A percentile compares a stretch with the other conserved stretches of the same genome.
Conservation (phyloP, 2,888 invertebrate genomes). For the Sphecodes monilicornis region DNA sequence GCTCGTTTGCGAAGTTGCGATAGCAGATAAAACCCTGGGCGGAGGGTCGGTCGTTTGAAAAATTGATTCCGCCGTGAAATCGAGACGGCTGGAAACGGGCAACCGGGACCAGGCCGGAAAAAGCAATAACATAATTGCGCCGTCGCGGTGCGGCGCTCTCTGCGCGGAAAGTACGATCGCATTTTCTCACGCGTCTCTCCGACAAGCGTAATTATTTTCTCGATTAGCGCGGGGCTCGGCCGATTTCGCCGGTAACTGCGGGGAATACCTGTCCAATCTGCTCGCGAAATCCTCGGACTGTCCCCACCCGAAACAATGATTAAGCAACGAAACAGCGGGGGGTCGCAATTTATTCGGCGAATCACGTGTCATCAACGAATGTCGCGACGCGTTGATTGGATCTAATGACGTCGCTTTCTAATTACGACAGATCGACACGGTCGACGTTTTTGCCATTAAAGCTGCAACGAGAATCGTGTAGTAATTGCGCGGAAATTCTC, state of each 20-base stretch:
- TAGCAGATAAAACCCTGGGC: conserved; percentile 4
- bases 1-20: neutral
- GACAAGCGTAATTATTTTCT: neutral
- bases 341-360: conserved; percentile 21
- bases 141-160: too few relatives aligned
- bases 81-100: neutral
- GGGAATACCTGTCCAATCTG: neutral
- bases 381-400: conserved; percentile 14
- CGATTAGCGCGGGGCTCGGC: neutral
- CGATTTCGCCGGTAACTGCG: conserved; percentile 24
- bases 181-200: neutral
- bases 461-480: neutral
- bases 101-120: neutral
- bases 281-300: neutral
- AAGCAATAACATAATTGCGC: conserved; percentile 8
- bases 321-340: conserved; percentile 37
- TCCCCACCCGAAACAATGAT: conserved; percentile 27
- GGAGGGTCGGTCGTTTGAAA: neutral
- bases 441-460: conserved; percentile 26
- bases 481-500: neutral
- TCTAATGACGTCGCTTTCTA: conserved; percentile 34
- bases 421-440: conserved; percentile 36
- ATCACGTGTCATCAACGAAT: neutral
- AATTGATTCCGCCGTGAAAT: conserved; percentile 18
- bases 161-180: neutral